Base-by-base conservation (phyloP, 2,113 vertebrate species). In the Halichoeres trimaculatus region DNA sequence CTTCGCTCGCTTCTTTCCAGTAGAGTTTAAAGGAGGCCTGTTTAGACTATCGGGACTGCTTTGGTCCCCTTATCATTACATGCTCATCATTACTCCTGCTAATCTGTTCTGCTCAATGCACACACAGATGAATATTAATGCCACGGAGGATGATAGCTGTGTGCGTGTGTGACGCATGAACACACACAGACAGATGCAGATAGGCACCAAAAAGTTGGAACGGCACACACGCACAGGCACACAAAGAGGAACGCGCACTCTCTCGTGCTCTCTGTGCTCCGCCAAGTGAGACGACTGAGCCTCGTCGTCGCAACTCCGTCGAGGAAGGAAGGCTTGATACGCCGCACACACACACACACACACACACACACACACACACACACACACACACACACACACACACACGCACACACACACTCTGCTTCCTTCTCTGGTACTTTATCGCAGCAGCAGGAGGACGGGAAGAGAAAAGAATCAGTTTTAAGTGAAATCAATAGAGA, bases 401-500 rank as follows among this genome's bases (percentile, higher is more conserved):
- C 30, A 30, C 30, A 30, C 30, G 6, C 6, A 30, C 30, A 30
- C 30, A 74, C 73, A 50, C 50, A 72, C 68, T 30, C 24, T 10
- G 34, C 61, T 67, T 75, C 58, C 70, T 20, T 74, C 50, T 19
- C 62, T 47, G 73, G 63, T 75, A 60, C 48, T 84, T 84, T 73
- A 87, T 90, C 82, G 63, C 70, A 61, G 71, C 65, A 1, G 77
- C 79, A 71, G 81, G 85, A 53, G 66, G 70, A 74, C 55, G 70
- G 85, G 53, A 78, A 87, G 64, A 89, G 80, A 88, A 89, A 89
- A 85, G 74, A 88, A 85, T 89, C 81, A 59, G 85, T 91, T 90
- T 90, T 89, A 89, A 92, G 87, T 90, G 88, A 92, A 93, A 93
- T 93, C 92, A 93, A 93, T 92, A 89, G 90, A 90, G 82, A 91